Evolutionary conservation across 2,888 invertebrate genomes (phyloP).

Genomic region (Standfussiana lucernea): DNA sequence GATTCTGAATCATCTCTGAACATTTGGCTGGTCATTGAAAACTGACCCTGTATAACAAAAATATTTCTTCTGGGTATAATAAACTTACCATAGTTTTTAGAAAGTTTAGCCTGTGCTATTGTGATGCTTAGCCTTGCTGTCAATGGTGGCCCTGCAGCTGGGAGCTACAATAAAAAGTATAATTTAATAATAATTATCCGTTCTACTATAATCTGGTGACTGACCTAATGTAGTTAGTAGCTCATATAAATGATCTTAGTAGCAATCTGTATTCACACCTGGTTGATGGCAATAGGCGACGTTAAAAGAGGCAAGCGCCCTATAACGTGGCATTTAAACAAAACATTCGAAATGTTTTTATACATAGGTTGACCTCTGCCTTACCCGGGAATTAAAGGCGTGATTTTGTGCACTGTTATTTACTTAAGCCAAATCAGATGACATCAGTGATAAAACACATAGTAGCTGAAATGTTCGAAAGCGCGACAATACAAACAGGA

Average conservation of each 20-base stretch:
- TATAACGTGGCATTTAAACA: background rate
- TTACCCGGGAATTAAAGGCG: background rate
- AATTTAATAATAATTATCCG: background rate
- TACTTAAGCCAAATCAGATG: background rate
- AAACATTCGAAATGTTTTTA: background rate
- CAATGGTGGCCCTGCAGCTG: constrained; percentile 85
- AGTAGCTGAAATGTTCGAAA: background rate
- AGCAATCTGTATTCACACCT: background rate
- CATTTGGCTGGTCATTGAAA: too few relatives aligned
- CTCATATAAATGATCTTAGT: too few relatives aligned
- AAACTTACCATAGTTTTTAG: constrained; percentile 95
- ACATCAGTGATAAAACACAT: background rate
- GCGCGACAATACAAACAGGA: background rate
- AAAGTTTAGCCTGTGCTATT: constrained; percentile 96
- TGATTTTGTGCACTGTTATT: background rate
- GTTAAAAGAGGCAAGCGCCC: background rate
- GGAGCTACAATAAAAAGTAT: constrained; percentile 70
- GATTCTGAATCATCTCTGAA: too few relatives aligned
- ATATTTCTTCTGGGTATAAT: background rate
- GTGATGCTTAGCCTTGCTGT: constrained; percentile 95
- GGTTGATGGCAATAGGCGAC: background rate
- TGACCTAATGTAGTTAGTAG: background rate
- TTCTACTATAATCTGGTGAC: background rate
- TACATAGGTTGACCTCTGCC: background rate
- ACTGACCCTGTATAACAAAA: background rate